Evolutionary conservation across 2,888 invertebrate species (phyloP).

Genomic region (Dryadula phaetusa): DNA sequence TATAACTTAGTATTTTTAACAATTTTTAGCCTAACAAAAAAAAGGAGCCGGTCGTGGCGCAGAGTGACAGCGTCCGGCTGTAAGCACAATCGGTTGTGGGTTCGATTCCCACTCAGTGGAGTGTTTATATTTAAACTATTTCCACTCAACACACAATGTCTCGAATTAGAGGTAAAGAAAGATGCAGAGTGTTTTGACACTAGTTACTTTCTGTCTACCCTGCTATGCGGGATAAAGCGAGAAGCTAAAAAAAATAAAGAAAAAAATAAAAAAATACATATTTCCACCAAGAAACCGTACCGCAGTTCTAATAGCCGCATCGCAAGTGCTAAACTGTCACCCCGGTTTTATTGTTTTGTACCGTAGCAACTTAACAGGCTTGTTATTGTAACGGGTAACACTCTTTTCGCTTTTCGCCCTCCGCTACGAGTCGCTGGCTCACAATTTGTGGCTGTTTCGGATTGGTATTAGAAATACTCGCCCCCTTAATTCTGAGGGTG

Average conservation of each 20-base stretch:
- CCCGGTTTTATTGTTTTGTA: conserved; percentile 68
- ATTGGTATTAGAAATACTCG: conserved; percentile 43
- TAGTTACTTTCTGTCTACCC: too few relatives aligned
- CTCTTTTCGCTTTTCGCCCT: conserved; percentile 53
- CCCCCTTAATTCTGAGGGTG: conserved; percentile 38
- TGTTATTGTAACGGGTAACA: conserved; percentile 68
- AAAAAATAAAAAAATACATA: not conserved
- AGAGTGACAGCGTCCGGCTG: too few relatives aligned
- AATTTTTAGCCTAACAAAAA: too few relatives aligned
- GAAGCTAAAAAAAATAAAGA: not conserved
- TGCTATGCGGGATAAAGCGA: too few relatives aligned
- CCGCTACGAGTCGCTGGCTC: conserved; percentile 57
- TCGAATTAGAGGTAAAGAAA: too few relatives aligned
- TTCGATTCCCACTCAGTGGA: too few relatives aligned
- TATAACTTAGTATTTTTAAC: too few relatives aligned
- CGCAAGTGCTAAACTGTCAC: conserved; percentile 66
- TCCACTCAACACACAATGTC: too few relatives aligned
- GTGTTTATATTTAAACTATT: too few relatives aligned
- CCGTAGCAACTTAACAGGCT: conserved; percentile 67
- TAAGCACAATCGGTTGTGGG: too few relatives aligned
- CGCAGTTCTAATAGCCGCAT: conserved; percentile 51
- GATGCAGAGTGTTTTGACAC: too few relatives aligned
- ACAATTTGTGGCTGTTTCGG: conserved; percentile 71
- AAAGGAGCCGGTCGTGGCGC: too few relatives aligned
- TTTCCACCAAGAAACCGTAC: conserved; percentile 36